phyloP scores from a whole-genome alignment of 2,888 invertebrate genomes.

The Oegoconia quadripuncta region DNA sequence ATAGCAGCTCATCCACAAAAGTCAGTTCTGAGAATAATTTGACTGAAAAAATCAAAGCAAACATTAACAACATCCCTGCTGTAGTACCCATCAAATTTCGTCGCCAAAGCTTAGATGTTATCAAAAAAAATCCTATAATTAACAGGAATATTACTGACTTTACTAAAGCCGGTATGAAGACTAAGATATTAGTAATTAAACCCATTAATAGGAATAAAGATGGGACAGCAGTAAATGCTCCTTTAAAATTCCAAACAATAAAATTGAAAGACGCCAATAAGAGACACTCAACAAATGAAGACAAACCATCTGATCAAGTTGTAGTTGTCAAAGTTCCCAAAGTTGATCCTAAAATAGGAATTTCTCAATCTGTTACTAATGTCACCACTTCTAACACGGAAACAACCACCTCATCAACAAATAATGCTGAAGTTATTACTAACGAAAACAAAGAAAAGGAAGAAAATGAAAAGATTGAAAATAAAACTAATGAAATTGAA shows the following conservation, averaged over 20 bases:
- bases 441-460: slow-evolving; percentile 7
- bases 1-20: background rate
- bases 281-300: slow-evolving; percentile 37
- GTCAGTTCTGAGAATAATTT: background rate
- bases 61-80: slow-evolving; percentile 35
- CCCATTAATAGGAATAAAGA: slow-evolving; percentile 63
- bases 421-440: slow-evolving; percentile 18
- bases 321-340: slow-evolving; percentile 65
- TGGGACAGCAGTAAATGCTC: slow-evolving; percentile 38
- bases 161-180: slow-evolving; percentile 67
- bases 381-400: slow-evolving; percentile 17
- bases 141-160: slow-evolving; percentile 66
- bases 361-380: slow-evolving; percentile 32
- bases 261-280: slow-evolving; percentile 82
- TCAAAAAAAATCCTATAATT: slow-evolving; percentile 65
- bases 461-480: no score
- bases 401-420: slow-evolving; percentile 6
- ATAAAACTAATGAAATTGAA: slow-evolving; percentile 4
- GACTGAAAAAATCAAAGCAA: slow-evolving; percentile 30
- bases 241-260: slow-evolving; percentile 78
- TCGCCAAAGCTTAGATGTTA: slow-evolving; percentile 60
- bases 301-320: slow-evolving; percentile 54
- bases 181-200: slow-evolving; percentile 70
- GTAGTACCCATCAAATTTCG: slow-evolving; percentile 59
- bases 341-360: slow-evolving; percentile 50